Evolutionary conservation across 92 coral and sea anemone genomes (phyloP).

Genomic region (Actinostola sp.): DNA sequence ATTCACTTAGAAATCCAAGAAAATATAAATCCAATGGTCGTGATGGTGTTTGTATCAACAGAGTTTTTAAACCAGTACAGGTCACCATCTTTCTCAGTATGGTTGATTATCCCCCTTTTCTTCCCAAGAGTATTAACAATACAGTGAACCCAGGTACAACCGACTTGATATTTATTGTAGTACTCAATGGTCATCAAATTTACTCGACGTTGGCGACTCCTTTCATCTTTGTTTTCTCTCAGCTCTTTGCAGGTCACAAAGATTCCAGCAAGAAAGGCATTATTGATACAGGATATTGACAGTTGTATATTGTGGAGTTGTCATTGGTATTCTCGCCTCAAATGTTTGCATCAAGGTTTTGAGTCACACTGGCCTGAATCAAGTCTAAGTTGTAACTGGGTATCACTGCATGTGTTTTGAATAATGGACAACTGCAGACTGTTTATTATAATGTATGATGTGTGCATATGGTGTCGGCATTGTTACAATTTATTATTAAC

Average conservation of each 20-base stretch:
- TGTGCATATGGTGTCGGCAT: neutral
- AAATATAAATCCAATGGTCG: no score
- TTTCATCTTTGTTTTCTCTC: no score
- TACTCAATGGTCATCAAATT: neutral
- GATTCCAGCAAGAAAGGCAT: no score
- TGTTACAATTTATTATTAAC: neutral
- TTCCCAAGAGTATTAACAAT: neutral
- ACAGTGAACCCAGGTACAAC: constrained; percentile 9
- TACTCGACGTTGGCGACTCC: neutral
- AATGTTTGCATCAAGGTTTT: no score
- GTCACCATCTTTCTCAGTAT: neutral
- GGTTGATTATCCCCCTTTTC: neutral
- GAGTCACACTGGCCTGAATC: neutral
- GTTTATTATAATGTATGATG: no score
- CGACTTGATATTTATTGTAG: no score
- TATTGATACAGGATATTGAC: no score
- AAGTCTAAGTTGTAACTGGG: constrained; percentile 3
- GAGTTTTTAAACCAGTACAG: neutral
- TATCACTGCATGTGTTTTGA: neutral
- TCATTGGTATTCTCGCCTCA: no score
- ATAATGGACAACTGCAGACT: constrained; percentile 2
- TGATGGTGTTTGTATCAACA: no score
- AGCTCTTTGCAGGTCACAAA: no score
- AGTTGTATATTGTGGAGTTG: no score
- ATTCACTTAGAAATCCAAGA: no score